These are phyloP conservation scores for Myripristis jacobus DNA, from an alignment of 2,797 vertebrate genomes.

Conservation along the genomic window DNA sequence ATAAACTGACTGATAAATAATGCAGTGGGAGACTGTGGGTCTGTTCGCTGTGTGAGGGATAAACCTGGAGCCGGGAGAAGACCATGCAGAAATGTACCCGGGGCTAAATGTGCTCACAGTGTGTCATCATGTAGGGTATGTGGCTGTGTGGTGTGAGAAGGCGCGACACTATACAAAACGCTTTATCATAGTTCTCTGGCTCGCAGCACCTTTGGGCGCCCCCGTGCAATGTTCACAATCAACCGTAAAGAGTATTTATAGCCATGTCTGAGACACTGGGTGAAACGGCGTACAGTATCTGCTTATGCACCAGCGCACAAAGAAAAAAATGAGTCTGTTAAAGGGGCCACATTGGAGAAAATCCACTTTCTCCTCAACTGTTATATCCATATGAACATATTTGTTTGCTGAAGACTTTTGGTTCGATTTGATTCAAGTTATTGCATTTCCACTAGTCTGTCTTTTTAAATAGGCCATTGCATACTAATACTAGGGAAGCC, in stretches of 20 bases:
- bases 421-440: no score
- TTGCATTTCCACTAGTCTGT: no score
- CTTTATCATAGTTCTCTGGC: constrained; percentile 44
- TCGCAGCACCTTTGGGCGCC: constrained; percentile 22
- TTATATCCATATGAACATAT: no score
- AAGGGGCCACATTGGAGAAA: no score
- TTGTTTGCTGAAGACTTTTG: no score
- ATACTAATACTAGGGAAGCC: no score
- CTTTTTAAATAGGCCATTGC: no score
- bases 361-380: no score
- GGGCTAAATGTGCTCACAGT: constrained; percentile 43
- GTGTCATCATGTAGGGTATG: constrained; percentile 52
- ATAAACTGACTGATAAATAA: constrained; percentile 64
- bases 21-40: constrained; percentile 22
- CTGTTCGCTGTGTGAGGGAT: background rate
- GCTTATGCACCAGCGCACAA: background rate
- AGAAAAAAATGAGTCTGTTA: no score
- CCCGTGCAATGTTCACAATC: constrained; percentile 24
- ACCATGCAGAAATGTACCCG: constrained; percentile 4
- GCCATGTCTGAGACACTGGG: background rate
- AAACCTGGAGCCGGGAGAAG: background rate
- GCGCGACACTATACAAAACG: constrained; percentile 39
- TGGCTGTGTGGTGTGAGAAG: constrained; percentile 64
- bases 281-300: background rate
- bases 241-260: constrained; percentile 28